These are phyloP conservation scores for Monodelphis domestica DNA, from an alignment of 2,797 vertebrate species.

Conservation along the genomic window DNA sequence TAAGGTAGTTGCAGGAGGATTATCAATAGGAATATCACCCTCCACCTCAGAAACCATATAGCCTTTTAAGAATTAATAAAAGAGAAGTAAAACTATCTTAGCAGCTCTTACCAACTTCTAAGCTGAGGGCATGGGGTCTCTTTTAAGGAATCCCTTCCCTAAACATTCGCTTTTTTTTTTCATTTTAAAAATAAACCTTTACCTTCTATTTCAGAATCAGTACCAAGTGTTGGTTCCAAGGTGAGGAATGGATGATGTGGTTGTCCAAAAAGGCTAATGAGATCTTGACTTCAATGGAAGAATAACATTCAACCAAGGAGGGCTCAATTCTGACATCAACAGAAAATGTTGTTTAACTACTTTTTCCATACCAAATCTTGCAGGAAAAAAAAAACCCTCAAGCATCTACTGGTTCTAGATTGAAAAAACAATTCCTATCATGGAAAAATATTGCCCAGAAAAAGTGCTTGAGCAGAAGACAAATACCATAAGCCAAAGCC, in stretches of 20 bases:
- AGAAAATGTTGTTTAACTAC: background rate
- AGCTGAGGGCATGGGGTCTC: background rate
- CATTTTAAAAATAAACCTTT: too few species aligned
- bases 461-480: background rate
- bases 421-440: background rate
- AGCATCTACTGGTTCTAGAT: background rate
- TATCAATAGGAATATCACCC: background rate
- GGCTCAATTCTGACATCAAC: background rate
- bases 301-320: too few species aligned
- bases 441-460: background rate
- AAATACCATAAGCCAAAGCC: background rate
- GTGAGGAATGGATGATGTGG: constrained; percentile 9
- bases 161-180: too few species aligned
- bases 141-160: background rate
- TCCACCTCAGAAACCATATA: background rate
- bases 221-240: too few species aligned
- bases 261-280: background rate
- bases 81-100: constrained; percentile 4
- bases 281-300: too few species aligned
- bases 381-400: background rate
- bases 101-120: background rate
- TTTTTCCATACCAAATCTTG: background rate
- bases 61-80: constrained; percentile 41
- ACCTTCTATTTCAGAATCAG: too few species aligned
- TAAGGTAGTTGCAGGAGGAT: background rate